These are phyloP conservation scores for Loxodonta africana DNA, from an alignment of 2,113 vertebrate genomes.

Conservation along the genomic window DNA sequence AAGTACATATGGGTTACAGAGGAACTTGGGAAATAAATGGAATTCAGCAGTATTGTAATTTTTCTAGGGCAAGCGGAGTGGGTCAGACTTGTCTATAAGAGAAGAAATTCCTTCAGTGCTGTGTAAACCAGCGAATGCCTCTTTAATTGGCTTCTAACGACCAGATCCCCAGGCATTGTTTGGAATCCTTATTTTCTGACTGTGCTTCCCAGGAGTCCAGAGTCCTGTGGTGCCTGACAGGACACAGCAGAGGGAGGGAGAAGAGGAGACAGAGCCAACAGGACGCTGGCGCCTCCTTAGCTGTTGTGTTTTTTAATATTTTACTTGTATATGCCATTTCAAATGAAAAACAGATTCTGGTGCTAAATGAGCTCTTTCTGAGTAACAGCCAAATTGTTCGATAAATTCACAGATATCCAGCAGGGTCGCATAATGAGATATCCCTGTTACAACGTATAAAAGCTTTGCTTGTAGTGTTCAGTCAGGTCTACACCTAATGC, in stretches of 20 bases:
- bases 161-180: background rate
- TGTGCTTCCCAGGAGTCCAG: too few species aligned
- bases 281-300: background rate
- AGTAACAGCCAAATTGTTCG: background rate
- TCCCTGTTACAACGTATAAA: background rate
- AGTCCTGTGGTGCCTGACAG: too few species aligned
- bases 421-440: background rate
- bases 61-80: background rate
- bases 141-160: background rate
- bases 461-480: fast-evolving
- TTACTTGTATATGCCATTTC: background rate
- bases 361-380: background rate
- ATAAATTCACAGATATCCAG: background rate
- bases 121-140: fast-evolving
- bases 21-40: fast-evolving
- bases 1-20: too few species aligned
- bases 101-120: fast-evolving
- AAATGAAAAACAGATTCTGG: background rate
- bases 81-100: fast-evolving
- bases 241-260: fast-evolving
- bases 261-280: background rate
- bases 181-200: background rate
- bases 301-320: background rate
- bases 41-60: background rate
- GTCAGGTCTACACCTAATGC: background rate